A percentile compares a stretch with the other conserved stretches of the same genome.
Conservation (phyloP, 1,140 invertebrate species). For the Danaus plexippus region DNA sequence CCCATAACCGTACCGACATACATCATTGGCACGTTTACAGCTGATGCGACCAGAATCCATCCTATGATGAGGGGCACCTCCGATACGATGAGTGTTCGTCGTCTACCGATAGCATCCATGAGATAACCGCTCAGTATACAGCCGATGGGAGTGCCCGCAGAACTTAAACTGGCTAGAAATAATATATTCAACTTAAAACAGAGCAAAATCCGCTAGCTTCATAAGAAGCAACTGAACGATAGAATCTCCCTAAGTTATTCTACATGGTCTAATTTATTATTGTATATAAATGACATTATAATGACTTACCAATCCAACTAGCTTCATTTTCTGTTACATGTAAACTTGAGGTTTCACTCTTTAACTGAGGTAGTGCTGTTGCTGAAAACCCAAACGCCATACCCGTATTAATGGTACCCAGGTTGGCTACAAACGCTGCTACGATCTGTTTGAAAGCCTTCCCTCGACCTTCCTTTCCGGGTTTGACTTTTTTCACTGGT, state of each 20-base stretch:
- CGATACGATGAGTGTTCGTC: slow-evolving; percentile 77
- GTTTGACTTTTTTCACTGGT: slow-evolving; percentile 29
- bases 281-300: neutral
- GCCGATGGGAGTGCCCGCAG: slow-evolving; percentile 80
- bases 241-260: too few relatives aligned
- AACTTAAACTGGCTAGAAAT: slow-evolving; percentile 78
- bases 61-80: slow-evolving; percentile 79
- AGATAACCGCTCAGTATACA: slow-evolving; percentile 80
- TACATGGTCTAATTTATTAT: too few relatives aligned
- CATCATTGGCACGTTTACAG: slow-evolving; percentile 74
- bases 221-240: too few relatives aligned
- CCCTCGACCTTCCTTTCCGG: slow-evolving; percentile 58
- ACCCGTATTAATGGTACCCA: slow-evolving; percentile 81
- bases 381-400: slow-evolving; percentile 83
- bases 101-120: slow-evolving; percentile 79
- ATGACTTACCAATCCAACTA: slow-evolving; percentile 80
- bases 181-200: neutral
- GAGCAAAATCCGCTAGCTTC: too few relatives aligned
- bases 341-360: slow-evolving; percentile 71
- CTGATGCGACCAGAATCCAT: slow-evolving; percentile 76
- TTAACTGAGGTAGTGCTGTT: slow-evolving; percentile 78
- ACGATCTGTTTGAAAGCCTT: slow-evolving; percentile 74
- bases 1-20: slow-evolving; percentile 68
- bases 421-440: slow-evolving; percentile 76
- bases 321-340: slow-evolving; percentile 74